Percentiles rank a stretch among this genome's conserved stretches.
Evolutionary conservation across 2,113 vertebrate species (phyloP).

Genomic region (Stercorarius parasiticus): DNA sequence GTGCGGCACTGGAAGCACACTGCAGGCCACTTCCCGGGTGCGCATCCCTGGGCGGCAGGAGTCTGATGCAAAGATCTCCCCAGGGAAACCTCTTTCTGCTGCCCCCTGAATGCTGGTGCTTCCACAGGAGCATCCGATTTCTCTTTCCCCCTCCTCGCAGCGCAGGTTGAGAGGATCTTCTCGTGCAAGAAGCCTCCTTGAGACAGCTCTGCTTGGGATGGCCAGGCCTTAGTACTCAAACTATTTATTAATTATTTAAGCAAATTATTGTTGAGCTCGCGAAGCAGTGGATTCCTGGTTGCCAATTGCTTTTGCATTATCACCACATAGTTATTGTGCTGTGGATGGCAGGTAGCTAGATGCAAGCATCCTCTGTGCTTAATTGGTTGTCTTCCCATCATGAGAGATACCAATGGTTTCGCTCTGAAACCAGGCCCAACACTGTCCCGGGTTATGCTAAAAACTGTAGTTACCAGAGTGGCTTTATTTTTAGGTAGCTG

Average conservation of each 20-base stretch:
- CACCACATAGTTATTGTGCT: neutral
- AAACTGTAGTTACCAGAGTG: neutral
- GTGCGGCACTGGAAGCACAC: neutral
- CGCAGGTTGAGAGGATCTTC: rapidly evolving
- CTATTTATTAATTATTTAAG: neutral
- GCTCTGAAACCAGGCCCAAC: neutral
- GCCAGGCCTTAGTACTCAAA: neutral
- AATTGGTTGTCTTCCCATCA: neutral
- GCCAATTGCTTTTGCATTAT: neutral
- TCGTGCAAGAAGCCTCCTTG: neutral
- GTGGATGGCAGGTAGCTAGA: neutral
- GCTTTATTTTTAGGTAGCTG: neutral
- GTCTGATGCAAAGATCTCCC: neutral
- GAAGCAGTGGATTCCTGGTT: neutral
- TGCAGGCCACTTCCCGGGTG: rapidly evolving
- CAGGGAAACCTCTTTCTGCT: neutral
- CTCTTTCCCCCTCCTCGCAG: neutral
- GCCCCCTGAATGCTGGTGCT: neutral
- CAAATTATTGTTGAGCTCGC: neutral
- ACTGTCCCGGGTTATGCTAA: neutral
- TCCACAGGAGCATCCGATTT: neutral
- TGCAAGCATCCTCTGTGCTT: neutral
- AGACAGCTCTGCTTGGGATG: neutral
- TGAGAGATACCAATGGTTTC: neutral
- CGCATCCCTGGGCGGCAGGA: neutral